These are phyloP conservation scores for Zaprionus obscuricornis DNA, from an alignment of 2,888 invertebrate genomes.

Conservation along the genomic window DNA sequence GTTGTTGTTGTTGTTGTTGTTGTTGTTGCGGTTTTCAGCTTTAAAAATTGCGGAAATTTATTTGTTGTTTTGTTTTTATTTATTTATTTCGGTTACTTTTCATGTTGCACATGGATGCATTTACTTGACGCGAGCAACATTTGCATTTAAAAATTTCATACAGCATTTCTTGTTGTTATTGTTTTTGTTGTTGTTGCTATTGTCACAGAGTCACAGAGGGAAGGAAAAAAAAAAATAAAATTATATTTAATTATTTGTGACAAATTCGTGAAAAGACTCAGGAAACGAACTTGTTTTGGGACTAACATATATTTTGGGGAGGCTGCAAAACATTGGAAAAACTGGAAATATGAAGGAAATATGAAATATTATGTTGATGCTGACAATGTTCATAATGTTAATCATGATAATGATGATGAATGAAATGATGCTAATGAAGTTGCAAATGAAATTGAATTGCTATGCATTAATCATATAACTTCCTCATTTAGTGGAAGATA, in stretches of 20 bases:
- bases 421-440: no score
- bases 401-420: slow-evolving; percentile 1
- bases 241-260: slow-evolving; percentile 65
- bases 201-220: slow-evolving; percentile 27
- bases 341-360: slow-evolving; percentile 1
- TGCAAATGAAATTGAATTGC: slow-evolving; percentile 31
- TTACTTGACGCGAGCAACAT: slow-evolving; percentile 55
- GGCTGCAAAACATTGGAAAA: slow-evolving; percentile 22
- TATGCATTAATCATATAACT: slow-evolving; percentile 58
- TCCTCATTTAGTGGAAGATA: slow-evolving; percentile 42
- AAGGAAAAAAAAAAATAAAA: slow-evolving; percentile 26
- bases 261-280: slow-evolving; percentile 66
- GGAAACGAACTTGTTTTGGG: slow-evolving; percentile 64
- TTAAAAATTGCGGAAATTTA: slow-evolving; percentile 69
- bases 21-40: slow-evolving; percentile 42
- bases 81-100: slow-evolving; percentile 22
- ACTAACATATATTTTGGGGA: no score
- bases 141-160: slow-evolving; percentile 64
- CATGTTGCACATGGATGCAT: slow-evolving; percentile 67
- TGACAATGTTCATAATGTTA: neutral
- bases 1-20: slow-evolving; percentile 27
- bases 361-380: neutral
- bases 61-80: slow-evolving; percentile 19
- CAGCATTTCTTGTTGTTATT: slow-evolving; percentile 8
- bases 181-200: slow-evolving; percentile 15